Evolutionary conservation across 1,140 invertebrate species (phyloP).

Genomic region (Brachionus angularis): DNA sequence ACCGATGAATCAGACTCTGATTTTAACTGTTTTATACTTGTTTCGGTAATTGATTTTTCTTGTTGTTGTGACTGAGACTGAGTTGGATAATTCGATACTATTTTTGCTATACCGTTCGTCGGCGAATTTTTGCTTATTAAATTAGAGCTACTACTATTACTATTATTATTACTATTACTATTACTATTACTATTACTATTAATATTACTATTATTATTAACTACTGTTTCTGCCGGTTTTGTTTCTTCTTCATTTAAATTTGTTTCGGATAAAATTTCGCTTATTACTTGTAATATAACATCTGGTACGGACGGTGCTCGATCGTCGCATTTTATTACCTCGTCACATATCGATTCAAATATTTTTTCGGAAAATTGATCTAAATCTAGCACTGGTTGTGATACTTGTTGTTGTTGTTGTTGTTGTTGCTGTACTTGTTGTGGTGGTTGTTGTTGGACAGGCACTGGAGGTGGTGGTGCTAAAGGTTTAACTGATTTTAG

Average conservation of each 20-base stretch:
- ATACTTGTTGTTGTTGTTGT: background rate
- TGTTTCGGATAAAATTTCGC: conserved; percentile 19
- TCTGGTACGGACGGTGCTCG: conserved; percentile 35
- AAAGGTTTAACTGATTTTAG: background rate
- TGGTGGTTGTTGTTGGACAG: background rate
- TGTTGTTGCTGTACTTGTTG: background rate
- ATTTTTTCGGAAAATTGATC: background rate
- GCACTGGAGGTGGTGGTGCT: conserved; percentile 31
- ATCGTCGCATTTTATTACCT: conserved; percentile 41
- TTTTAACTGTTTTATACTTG: background rate
- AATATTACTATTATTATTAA: background rate
- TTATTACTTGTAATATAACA: conserved; percentile 41
- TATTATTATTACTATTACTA: too few relatives aligned
- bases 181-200: too few relatives aligned
- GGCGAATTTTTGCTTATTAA: too few relatives aligned
- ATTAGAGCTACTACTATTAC: too few relatives aligned
- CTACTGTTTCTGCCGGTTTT: background rate
- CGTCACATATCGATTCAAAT: conserved; percentile 36
- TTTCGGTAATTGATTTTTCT: background rate
- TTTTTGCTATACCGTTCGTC: background rate
- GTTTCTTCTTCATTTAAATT: background rate
- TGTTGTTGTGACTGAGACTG: background rate
- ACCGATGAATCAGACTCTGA: background rate
- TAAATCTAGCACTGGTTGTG: background rate
- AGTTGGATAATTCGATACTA: background rate